Percentiles rank a stretch among this genome's conserved stretches.
phyloP scores from a whole-genome alignment of 2,797 vertebrate genomes.

The Chaetodon trifasciatus region DNA sequence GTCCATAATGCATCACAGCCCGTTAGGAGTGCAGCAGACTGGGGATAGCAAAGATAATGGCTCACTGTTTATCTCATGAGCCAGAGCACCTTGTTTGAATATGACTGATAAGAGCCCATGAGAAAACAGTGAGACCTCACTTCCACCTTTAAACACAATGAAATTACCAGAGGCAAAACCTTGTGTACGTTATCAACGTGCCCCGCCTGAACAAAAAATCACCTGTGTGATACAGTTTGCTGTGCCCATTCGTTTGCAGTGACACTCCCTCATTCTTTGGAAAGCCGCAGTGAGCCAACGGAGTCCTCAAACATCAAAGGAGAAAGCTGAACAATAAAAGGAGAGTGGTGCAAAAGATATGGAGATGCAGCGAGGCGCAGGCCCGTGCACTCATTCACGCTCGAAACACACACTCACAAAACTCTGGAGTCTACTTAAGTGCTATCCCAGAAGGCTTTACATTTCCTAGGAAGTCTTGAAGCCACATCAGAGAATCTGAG shows the following conservation, averaged over 20 bases:
- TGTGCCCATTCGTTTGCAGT: slow-evolving; percentile 34
- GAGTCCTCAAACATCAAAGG: slow-evolving; percentile 64
- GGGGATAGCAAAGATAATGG: slow-evolving; percentile 64
- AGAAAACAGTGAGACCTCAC: slow-evolving; percentile 54
- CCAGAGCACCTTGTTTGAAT: slow-evolving; percentile 70
- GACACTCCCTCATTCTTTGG: slow-evolving; percentile 59
- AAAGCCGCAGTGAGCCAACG: slow-evolving; percentile 49
- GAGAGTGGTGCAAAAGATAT: slow-evolving; percentile 25
- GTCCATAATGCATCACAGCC: slow-evolving; percentile 47
- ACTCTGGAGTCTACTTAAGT: slow-evolving; percentile 65
- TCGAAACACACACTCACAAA: slow-evolving; percentile 55
- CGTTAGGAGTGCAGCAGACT: slow-evolving; percentile 35
- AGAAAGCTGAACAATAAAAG: slow-evolving; percentile 28
- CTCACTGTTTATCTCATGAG: slow-evolving; percentile 56
- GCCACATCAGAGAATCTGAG: slow-evolving; percentile 82
- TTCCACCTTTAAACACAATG: background rate
- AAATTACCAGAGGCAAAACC: slow-evolving; percentile 10
- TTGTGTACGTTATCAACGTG: slow-evolving; percentile 20
- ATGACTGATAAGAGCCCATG: slow-evolving; percentile 70
- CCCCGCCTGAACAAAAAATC: slow-evolving; percentile 43
- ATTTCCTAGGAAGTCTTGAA: slow-evolving; percentile 76
- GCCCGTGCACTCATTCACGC: slow-evolving; percentile 48
- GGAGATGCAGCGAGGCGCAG: slow-evolving; percentile 34
- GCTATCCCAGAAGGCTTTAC: slow-evolving; percentile 77
- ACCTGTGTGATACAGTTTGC: slow-evolving; percentile 48